A percentile compares a stretch with the other conserved stretches of the same genome.
Evolutionary conservation across 1,140 invertebrate species (phyloP).

Genomic region (Drosophila kurseongensis): DNA sequence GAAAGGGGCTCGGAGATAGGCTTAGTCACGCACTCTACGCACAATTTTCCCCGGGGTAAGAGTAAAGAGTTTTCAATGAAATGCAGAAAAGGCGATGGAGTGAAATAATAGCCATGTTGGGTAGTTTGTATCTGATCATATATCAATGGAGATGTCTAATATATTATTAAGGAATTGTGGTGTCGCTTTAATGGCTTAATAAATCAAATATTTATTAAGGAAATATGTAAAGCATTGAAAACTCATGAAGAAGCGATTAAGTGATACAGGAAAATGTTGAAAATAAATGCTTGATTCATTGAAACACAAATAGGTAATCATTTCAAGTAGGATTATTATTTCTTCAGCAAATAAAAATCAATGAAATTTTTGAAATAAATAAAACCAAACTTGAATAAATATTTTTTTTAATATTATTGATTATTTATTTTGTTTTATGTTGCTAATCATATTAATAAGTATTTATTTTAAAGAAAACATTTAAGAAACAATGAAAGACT

Average conservation of each 20-base stretch:
- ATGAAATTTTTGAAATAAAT: too few species aligned
- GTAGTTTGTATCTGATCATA: background rate
- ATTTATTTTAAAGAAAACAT: too few species aligned
- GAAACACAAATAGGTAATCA: too few species aligned
- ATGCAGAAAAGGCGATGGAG: background rate
- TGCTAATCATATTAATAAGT: too few species aligned
- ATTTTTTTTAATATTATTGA: too few species aligned
- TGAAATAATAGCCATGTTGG: background rate
- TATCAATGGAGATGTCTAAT: background rate
- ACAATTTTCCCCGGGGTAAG: conserved; percentile 32
- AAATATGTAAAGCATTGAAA: background rate
- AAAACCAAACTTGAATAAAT: too few species aligned
- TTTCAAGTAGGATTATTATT: too few species aligned
- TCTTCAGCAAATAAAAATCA: too few species aligned
- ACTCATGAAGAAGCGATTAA: background rate
- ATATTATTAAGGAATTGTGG: background rate
- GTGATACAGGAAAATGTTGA: background rate
- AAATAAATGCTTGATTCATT: background rate
- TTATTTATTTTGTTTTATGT: too few species aligned
- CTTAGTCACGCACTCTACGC: conserved; percentile 69
- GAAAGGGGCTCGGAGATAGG: conserved; percentile 1
- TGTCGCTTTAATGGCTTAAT: background rate
- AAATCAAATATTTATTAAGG: background rate
- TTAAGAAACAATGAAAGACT: too few species aligned
- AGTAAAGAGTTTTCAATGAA: conserved; percentile 16